Evolutionary conservation across 2,888 invertebrate genomes (phyloP).

Genomic region (Drosophila macrothrix): DNA sequence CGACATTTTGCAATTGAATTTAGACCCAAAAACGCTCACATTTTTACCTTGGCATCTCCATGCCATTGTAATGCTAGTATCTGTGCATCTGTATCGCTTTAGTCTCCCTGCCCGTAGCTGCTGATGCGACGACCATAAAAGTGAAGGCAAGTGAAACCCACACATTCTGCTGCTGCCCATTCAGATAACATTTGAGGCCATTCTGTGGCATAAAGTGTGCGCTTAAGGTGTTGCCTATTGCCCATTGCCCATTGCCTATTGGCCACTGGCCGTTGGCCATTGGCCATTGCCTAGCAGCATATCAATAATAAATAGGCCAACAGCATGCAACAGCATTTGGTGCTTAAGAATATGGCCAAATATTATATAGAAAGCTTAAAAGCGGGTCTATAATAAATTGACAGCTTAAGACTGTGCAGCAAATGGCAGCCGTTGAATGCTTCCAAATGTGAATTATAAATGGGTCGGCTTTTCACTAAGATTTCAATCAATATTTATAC

Average conservation of each 20-base stretch:
- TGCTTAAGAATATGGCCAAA: conserved; percentile 22
- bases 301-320: conserved; percentile 66
- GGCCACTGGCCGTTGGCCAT: not conserved
- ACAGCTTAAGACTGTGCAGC: conserved; percentile 43
- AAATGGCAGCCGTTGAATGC: conserved; percentile 32
- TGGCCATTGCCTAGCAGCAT: conserved; percentile 14
- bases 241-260: not conserved
- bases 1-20: conserved; percentile 71
- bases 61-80: conserved; percentile 7
- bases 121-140: conserved; percentile 23
- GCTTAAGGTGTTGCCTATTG: conserved; percentile 62
- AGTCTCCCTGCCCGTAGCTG: conserved; percentile 1
- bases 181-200: conserved; percentile 65
- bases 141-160: conserved; percentile 1
- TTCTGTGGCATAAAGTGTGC: conserved; percentile 61
- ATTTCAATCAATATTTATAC: conserved; percentile 27
- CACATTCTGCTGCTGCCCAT: conserved; percentile 29
- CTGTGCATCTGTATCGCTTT: conserved; percentile 24
- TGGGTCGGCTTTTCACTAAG: conserved; percentile 14
- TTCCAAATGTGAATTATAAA: conserved; percentile 31
- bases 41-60: not conserved
- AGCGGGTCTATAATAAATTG: conserved; percentile 61
- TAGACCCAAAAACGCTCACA: conserved; percentile 12
- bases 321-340: conserved; percentile 36
- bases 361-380: conserved; percentile 69